These are phyloP conservation scores for Acrocephalus kingi DNA, from an alignment of 2,113 vertebrate species.

Conservation along the genomic window DNA sequence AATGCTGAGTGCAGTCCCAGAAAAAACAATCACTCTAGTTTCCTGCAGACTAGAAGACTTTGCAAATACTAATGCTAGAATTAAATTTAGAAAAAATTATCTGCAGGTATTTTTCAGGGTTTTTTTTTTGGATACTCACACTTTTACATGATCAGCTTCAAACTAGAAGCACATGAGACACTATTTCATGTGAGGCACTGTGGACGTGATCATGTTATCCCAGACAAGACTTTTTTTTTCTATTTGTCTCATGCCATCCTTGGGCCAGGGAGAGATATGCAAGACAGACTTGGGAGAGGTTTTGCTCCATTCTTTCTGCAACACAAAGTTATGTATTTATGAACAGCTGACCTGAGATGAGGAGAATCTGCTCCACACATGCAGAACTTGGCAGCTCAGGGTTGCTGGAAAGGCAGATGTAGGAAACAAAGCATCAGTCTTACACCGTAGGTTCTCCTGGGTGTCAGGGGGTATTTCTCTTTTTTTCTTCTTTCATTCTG, in stretches of 20 bases:
- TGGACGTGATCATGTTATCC: not conserved
- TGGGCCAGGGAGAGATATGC: not conserved
- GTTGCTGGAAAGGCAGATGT: not conserved
- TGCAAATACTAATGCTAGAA: not conserved
- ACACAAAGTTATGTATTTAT: not conserved
- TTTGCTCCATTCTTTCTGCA: not conserved
- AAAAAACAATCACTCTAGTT: not conserved
- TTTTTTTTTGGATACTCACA: not conserved
- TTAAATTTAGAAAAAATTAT: not conserved
- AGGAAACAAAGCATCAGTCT: not conserved
- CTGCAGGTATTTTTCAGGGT: not conserved
- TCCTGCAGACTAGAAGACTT: not conserved
- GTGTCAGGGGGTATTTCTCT: not conserved
- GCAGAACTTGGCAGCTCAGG: not conserved
- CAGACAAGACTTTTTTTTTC: not conserved
- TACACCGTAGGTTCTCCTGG: not conserved
- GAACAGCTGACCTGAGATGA: not conserved
- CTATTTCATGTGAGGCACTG: not conserved
- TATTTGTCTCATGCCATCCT: not conserved
- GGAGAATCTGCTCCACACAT: fast-evolving
- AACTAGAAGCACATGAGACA: not conserved
- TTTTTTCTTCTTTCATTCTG: not conserved
- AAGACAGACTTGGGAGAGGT: not conserved
- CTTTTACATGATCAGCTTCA: not conserved
- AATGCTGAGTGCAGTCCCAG: not conserved